phyloP scores from a whole-genome alignment of 2,888 invertebrate species.

The Gerris lacustris region DNA sequence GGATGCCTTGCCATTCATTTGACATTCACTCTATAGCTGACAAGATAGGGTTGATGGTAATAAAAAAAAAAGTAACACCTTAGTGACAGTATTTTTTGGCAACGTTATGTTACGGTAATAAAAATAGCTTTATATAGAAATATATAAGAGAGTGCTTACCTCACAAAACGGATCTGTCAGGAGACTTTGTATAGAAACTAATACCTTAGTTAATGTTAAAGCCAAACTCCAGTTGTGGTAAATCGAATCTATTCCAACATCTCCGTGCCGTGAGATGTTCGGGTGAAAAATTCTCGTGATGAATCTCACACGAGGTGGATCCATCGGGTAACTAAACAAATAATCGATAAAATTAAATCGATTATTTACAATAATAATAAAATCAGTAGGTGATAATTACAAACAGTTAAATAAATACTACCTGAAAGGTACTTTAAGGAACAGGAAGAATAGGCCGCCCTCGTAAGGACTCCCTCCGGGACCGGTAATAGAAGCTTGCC shows the following conservation, averaged over 20 bases:
- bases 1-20: too few relatives aligned
- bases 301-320: constrained; percentile 82
- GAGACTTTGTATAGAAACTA: constrained; percentile 75
- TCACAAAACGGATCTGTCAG: constrained; percentile 81
- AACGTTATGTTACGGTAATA: background rate
- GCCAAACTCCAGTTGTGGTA: constrained; percentile 95
- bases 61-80: too few relatives aligned
- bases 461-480: constrained; percentile 88
- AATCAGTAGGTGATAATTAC: too few relatives aligned
- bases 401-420: constrained; percentile 34
- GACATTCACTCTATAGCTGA: too few relatives aligned
- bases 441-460: constrained; percentile 82
- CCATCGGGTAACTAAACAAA: constrained; percentile 62
- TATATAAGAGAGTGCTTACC: constrained; percentile 40
- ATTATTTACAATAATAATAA: too few relatives aligned
- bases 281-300: constrained; percentile 88
- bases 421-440: constrained; percentile 75
- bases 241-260: constrained; percentile 89
- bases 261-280: constrained; percentile 87
- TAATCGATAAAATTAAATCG: background rate
- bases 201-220: constrained; percentile 75
- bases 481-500: constrained; percentile 87
- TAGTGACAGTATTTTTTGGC: background rate
- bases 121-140: background rate
- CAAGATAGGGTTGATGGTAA: too few relatives aligned